Base-by-base conservation (phyloP, 2,888 invertebrate genomes). In the Tromatobia lineatoria region DNA sequence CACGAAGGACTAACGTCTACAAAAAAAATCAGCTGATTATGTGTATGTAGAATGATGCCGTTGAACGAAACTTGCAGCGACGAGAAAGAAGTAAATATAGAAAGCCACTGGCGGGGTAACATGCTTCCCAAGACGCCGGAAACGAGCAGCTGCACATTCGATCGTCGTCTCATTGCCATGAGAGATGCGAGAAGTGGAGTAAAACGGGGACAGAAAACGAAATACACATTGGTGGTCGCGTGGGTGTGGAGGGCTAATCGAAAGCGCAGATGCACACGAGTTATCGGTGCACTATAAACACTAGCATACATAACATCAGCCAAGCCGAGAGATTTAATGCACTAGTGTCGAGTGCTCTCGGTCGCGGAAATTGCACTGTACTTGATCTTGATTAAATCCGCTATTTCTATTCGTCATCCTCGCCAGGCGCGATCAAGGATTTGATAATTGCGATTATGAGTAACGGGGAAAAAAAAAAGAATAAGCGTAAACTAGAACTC, bases 61-160 rank as follows among this genome's bases (percentile, higher is more conserved):
- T 75, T 50, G 71, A 50, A 59, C 45, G 45, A 52, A 23, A 23
- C 13, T 20, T 45, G 23, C 59, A 34, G 15, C 66, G 73, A 61
- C 66, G 66, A 73, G 80, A 76, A 80, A 47, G 23, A 77, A 67
- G 76, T 83, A 83, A 80, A 77, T 83, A 77, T 80, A 83, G 83
- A 83, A 83, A 69, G 20, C 61, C 29, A 52, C 42, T 45, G 38
- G 2, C 13, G 13, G 52, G 29, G 52, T 45, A n/a, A 13, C 20
- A 18, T 54, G 61, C 61, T 25, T 29, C 29, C 75, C 50, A 61
- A 76, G 82, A 79, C 76, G 81, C 76, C 83, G 71, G 86, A 84
- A 87, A 81, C 69, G 83, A 73, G 61, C 84, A 83, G 86, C 85
- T 87, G 85, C 83, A 86, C 78, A 79, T 83, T 88, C 80, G 85